A percentile compares a stretch with the other conserved stretches of the same genome.
These are phyloP conservation scores for Oedothorax gibbosus DNA, from an alignment of 1,140 invertebrate genomes.

Conservation along the genomic window DNA sequence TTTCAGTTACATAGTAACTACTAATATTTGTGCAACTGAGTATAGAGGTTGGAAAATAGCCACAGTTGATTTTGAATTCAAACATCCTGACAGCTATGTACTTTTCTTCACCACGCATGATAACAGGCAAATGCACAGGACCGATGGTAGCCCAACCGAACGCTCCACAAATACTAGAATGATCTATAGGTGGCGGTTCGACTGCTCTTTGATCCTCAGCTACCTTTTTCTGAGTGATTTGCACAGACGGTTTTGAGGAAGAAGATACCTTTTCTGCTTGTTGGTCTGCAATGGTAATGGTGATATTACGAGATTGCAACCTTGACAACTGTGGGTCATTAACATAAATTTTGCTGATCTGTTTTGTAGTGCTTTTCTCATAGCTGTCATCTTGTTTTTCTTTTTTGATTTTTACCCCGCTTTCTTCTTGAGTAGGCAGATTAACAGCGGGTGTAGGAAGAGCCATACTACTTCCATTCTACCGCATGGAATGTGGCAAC, in stretches of 20 bases:
- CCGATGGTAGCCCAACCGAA: constrained; percentile 92
- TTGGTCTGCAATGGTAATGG: constrained; percentile 30
- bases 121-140: constrained; percentile 87
- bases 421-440: constrained; percentile 46
- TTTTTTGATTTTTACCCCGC: constrained; percentile 51
- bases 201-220: neutral
- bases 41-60: constrained; percentile 71
- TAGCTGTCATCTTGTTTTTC: constrained; percentile 44
- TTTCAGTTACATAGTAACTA: constrained; percentile 92
- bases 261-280: constrained; percentile 31
- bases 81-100: constrained; percentile 92
- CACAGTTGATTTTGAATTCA: constrained; percentile 79
- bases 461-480: constrained; percentile 57
- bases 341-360: constrained; percentile 30
- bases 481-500: constrained; percentile 36
- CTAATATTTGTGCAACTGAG: constrained; percentile 84
- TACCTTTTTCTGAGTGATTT: neutral
- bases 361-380: neutral
- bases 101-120: constrained; percentile 80
- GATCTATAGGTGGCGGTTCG: constrained; percentile 72
- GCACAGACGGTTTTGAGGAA: constrained; percentile 22
- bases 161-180: constrained; percentile 83
- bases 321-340: constrained; percentile 39
- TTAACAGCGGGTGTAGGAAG: constrained; percentile 55
- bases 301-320: constrained; percentile 48